phyloP scores from a whole-genome alignment of 2,113 vertebrate species.

The Turdus rufiventris region DNA sequence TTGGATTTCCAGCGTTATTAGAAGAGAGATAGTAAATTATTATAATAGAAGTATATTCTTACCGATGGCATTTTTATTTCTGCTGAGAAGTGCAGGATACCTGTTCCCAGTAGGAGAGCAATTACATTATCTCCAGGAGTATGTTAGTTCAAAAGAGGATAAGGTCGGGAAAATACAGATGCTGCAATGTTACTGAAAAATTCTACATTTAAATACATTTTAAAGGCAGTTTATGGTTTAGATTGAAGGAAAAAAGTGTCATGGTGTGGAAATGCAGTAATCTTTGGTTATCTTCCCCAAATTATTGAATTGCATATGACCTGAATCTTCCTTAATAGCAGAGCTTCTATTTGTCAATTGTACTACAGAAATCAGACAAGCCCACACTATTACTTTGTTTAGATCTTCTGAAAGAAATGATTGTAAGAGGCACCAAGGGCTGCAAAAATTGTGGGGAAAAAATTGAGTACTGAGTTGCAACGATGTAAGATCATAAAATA shows the following conservation, averaged over 20 bases:
- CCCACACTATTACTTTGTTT: background rate
- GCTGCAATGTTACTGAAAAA: background rate
- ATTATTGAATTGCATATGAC: background rate
- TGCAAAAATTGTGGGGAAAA: background rate
- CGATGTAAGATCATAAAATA: background rate
- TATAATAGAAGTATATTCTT: background rate
- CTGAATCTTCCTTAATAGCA: background rate
- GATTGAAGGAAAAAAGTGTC: background rate
- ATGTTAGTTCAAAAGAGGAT: background rate
- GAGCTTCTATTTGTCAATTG: background rate
- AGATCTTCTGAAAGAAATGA: background rate
- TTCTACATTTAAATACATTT: background rate
- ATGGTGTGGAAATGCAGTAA: background rate
- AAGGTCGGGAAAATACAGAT: background rate
- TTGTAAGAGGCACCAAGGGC: background rate
- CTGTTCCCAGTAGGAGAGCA: slow-evolving; percentile 53
- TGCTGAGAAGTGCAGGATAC: slow-evolving; percentile 42
- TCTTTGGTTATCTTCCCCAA: background rate
- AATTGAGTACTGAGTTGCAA: background rate
- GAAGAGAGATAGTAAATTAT: background rate
- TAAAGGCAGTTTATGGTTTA: background rate
- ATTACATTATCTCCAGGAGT: slow-evolving; percentile 6
- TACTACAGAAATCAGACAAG: background rate
- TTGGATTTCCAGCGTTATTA: background rate
- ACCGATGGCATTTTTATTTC: slow-evolving; percentile 53